Evolutionary conservation across 2,888 invertebrate genomes (phyloP), one percentile per base, ranked within the genome.

Genomic region (Alloscopus bannaensis): DNA sequence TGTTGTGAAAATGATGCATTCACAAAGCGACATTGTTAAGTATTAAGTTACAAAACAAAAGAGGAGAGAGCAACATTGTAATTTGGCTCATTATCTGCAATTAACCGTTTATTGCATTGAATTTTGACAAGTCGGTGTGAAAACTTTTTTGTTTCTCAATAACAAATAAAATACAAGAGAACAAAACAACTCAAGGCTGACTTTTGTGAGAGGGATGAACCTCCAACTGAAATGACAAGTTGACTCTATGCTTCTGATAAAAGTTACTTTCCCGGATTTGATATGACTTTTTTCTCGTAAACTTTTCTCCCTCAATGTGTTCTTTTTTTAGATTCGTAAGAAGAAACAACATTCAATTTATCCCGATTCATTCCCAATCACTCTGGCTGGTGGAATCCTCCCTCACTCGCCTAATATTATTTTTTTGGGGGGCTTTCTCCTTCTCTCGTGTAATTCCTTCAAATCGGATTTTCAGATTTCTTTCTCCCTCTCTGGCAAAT

Each of bases 111-210:
- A 59, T 66, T 73, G 55, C n/a, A 22, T 73, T 71, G 22, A 18
- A 18, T 45, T 76, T 76, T 76, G 68, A 76, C 76, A 76, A 68
- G 76, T 69, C 69, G 68, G 76, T 76, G 76, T 68, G 66, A 76
- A 76, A 66, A 59, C 55, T 64, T 28, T n/a, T n/a, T n/a, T n/a
- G n/a, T n/a, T n/a, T n/a, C n/a, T n/a, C n/a, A n/a, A n/a, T n/a
- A n/a, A n/a, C n/a, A n/a, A n/a, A n/a, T n/a, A n/a, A n/a, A n/a
- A n/a, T n/a, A n/a, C n/a, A n/a, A n/a, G n/a, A n/a, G n/a, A n/a
- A n/a, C n/a, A n/a, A n/a, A n/a, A n/a, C n/a, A n/a, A n/a, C n/a
- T n/a, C n/a, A n/a, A n/a, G n/a, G n/a, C n/a, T n/a, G n/a, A n/a
- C n/a, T n/a, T n/a, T n/a, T n/a, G n/a, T n/a, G n/a, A n/a, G n/a